Evolutionary conservation across 2,113 vertebrate species (phyloP).

Genomic region (Aythya baeri): DNA sequence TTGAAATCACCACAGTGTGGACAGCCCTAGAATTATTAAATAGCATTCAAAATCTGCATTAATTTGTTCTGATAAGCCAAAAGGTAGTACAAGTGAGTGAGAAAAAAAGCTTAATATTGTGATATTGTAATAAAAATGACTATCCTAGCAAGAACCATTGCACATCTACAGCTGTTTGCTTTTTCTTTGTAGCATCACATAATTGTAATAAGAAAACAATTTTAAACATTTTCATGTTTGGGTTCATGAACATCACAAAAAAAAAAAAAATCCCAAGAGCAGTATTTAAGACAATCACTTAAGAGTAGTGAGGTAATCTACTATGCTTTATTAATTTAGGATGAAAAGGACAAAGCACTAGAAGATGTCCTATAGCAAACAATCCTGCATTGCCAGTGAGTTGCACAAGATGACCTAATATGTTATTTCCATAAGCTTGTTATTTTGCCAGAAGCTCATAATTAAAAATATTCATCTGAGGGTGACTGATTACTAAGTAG

Average conservation of each 20-base stretch:
- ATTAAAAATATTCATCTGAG: slow-evolving; percentile 14
- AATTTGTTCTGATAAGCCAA: neutral
- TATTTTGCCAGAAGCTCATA: slow-evolving; percentile 7
- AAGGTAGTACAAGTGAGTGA: neutral
- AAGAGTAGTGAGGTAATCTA: neutral
- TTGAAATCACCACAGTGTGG: neutral
- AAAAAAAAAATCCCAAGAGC: neutral
- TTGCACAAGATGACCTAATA: neutral
- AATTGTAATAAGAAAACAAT: neutral
- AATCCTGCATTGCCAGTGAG: neutral
- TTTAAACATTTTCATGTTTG: neutral
- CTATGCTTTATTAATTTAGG: neutral
- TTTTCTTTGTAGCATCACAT: neutral
- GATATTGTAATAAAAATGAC: neutral
- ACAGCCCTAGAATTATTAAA: neutral
- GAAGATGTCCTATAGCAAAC: neutral
- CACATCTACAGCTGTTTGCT: neutral
- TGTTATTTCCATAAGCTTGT: neutral
- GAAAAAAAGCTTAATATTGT: neutral
- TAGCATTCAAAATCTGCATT: neutral
- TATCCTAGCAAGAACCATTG: neutral
- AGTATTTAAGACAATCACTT: neutral
- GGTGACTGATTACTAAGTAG: neutral
- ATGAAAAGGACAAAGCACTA: neutral
- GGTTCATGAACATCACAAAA: neutral